Evolutionary conservation across 2,888 invertebrate genomes (phyloP), one percentile per base, ranked within the genome.

Genomic region (Tenthredo distinguenda): DNA sequence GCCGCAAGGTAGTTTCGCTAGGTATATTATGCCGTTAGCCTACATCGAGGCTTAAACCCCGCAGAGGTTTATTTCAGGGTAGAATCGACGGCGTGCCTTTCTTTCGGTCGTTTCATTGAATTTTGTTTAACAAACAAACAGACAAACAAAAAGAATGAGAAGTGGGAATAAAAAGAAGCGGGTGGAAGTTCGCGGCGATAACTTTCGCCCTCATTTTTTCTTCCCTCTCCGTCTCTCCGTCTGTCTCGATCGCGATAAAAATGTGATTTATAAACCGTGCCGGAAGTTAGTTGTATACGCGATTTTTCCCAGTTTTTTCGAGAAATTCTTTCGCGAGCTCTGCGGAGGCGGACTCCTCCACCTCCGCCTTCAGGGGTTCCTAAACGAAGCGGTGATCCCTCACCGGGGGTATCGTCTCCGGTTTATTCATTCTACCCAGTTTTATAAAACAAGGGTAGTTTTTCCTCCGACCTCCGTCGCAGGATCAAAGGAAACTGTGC

Each of bases 211-310:
- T 50, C 9, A 9, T 43, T 74, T 12, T 74, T 43, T 31, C 26
- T 0, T 74, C 34, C 7, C 21, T 76, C 21, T 58, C 58, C n/a
- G 0, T 37, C 10, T 37, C 21, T 7, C 40, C 21, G 40, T 62
- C 79, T 26, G 21, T 58, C 31, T 81, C 62, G 21, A 62, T 58
- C 79, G 62, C 12, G 79, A 81, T 81, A 81, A 62, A 81, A 81
- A 62, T 58, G 18, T 62, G 79, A 81, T 81, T 81, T 81, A 81
- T 81, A 81, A 58, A 81, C 58, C 58, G 37, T 62, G 31, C 58
- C n/a, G 34, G 50, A 21, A 81, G 58, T 81, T 62, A 81, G 62
- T 62, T 81, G 31, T 74, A 74, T 74, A 40, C 77, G n/a, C 50
- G 18, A 34, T 77, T 26, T 26, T 26, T 26, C 26, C 55, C 31